Evolutionary conservation across 1,140 invertebrate genomes (phyloP), one percentile per base, ranked within the genome.

Genomic region (Megalopta genalis): DNA sequence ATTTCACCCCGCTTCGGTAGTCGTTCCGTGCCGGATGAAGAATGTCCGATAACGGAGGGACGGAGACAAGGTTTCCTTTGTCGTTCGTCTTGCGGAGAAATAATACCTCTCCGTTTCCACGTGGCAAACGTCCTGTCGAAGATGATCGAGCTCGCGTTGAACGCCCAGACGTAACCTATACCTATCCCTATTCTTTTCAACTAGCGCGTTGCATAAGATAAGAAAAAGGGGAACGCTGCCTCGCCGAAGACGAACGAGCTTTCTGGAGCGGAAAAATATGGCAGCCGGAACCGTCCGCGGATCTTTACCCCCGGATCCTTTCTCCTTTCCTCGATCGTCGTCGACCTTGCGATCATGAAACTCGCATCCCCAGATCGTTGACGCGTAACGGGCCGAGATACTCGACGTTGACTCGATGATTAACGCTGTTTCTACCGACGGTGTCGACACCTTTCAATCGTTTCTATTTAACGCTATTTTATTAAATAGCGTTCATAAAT

Each of bases 181-280:
- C 18, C 42, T 46, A 46, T 46, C 42, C 10, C 57, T 1, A 16
- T 59, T 46, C 25, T 60, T 68, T 54, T 66, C 71, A 52, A 54
- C 59, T 39, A 27, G 18, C 57, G 25, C 7, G 42, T 77, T 70
- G 67, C 60, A 49, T 60, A 25, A 71, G 27, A 70, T 25, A 64
- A 37, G 49, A 12, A 37, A 32, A 39, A 46, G 49, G 16, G 49
- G 18, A 27, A 21, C 14, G 23, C 10, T 0, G 16, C 18, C 16
- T 9, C 62, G 52, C 54, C n/a, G 37, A 84, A 85, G 70, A 84
- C 78, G 69, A 70, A 85, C 39, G 60, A 77, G 77, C 74, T 68
- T 37, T 78, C 25, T n/a, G 78, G 59, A 25, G 73, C 21, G 21
- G 83, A 85, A 81, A 85, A 85, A 85, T 85, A 81, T 85, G 66